These are phyloP conservation scores for Acyrthosiphon pisum DNA, from an alignment of 1,140 invertebrate genomes.

Conservation along the genomic window DNA sequence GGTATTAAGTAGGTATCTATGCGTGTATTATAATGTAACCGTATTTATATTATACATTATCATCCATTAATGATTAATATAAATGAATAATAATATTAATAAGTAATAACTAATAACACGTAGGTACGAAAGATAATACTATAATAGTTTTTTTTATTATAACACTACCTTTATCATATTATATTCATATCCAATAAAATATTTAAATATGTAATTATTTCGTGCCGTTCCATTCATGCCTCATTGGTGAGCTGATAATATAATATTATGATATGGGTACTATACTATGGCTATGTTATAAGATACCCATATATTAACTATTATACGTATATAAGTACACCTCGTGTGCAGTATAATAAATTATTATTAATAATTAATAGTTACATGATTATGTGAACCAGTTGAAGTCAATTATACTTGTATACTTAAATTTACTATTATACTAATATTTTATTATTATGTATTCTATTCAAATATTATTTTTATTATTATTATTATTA, in stretches of 20 bases:
- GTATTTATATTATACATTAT: background rate
- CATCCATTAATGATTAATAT: background rate
- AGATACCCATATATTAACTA: too few species aligned
- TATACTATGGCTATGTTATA: background rate
- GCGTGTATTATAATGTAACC: too few species aligned
- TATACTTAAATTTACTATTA: background rate
- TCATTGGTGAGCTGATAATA: background rate
- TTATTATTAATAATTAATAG: too few species aligned
- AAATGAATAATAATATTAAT: background rate
- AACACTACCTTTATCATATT: background rate
- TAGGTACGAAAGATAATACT: too few species aligned
- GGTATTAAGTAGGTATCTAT: too few species aligned
- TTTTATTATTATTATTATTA: background rate
- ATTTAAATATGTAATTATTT: slow-evolving; percentile 1
- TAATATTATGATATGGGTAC: background rate
- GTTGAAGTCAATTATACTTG: background rate
- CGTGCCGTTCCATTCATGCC: background rate
- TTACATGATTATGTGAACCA: background rate
- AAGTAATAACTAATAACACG: too few species aligned
- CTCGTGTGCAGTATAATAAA: background rate
- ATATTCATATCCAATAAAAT: background rate
- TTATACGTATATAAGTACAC: background rate
- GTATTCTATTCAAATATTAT: background rate
- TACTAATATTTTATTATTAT: background rate
- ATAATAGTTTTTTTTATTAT: background rate